Base-by-base conservation (phyloP, 2,797 vertebrate species). In the Craterocephalus amniculus region DNA sequence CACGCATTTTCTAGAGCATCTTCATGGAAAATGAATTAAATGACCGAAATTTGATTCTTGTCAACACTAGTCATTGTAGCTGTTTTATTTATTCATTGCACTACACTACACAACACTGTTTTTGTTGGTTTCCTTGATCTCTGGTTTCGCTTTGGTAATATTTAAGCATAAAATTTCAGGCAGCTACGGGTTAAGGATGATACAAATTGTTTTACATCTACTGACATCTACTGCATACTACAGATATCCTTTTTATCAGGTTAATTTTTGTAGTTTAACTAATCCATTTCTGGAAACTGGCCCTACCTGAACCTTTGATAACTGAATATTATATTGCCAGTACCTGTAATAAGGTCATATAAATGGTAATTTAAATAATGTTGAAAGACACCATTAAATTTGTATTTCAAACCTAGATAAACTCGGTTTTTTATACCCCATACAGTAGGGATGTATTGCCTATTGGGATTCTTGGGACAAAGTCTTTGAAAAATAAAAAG, bases 381-480 rank as follows among this genome's bases (percentile, higher is more conserved):
- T n/a, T 43, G 10, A 45, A 12, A 20, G 4, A 34, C 8, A 2
- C 40, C 52, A 31, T 55, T 61, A 1, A 2, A 6, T 29, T 16
- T 48, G 55, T 14, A 58, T 48, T 34, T 11, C 11, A 31, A 12
- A 35, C 4, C 14, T 71, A 40, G 58, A 49, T 45, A 34, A 6
- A 32, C 26, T 67, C 16, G 18, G 14, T 20, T 61, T 27, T 58
- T 61, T 34, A 6, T 34, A 29, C 54, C 24, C 38, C 7, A 49
- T 29, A 67, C 29, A 57, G 8, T 63, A 63, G 56, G 63, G 75
- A 70, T 64, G 52, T 54, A 45, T 65, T 84, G 52, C 72, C 82
- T 78, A 81, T 84, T 82, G 72, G 79, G 80, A 88, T 86, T 84
- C 60, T 77, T 58, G 16, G 6, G 70, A 70, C 60, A 48, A 24